Conservation (phyloP, 64 coral and sea anemone species). For the Pocillopora damicornis region DNA sequence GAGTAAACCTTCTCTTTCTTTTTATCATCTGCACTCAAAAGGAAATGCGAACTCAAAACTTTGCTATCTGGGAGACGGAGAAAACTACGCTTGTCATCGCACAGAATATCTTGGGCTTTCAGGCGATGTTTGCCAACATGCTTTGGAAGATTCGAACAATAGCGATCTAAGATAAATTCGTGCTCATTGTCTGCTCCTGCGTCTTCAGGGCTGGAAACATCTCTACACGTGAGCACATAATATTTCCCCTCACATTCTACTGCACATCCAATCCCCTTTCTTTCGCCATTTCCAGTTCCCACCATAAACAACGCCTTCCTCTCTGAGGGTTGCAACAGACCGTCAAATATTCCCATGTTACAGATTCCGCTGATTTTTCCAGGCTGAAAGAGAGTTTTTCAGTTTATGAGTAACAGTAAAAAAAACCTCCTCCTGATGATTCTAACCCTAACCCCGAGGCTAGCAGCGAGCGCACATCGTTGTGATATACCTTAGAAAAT, state of each 20-base stretch:
- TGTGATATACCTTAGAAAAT: no score
- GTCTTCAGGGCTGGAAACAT: background rate
- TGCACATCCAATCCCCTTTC: background rate
- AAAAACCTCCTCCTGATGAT: no score
- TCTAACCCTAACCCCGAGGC: no score
- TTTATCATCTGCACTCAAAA: background rate
- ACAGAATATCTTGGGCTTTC: background rate
- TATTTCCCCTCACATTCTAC: background rate
- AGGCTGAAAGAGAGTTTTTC: background rate
- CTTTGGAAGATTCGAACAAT: background rate
- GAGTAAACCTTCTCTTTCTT: background rate
- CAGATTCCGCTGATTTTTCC: background rate
- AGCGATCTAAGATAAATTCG: background rate
- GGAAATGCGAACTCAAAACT: background rate
- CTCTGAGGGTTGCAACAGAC: background rate
- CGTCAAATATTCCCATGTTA: background rate
- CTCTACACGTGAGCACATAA: background rate
- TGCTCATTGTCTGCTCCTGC: background rate
- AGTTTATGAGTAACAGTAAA: background rate
- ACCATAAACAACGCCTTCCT: background rate
- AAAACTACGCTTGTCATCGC: background rate
- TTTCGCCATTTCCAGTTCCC: background rate
- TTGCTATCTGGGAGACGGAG: background rate
- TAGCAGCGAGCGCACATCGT: no score
- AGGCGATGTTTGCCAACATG: background rate